Evolutionary conservation across 2,888 invertebrate species (phyloP), one percentile per base, ranked within the genome.

Genomic region (Bhutanitis thaidina): DNA sequence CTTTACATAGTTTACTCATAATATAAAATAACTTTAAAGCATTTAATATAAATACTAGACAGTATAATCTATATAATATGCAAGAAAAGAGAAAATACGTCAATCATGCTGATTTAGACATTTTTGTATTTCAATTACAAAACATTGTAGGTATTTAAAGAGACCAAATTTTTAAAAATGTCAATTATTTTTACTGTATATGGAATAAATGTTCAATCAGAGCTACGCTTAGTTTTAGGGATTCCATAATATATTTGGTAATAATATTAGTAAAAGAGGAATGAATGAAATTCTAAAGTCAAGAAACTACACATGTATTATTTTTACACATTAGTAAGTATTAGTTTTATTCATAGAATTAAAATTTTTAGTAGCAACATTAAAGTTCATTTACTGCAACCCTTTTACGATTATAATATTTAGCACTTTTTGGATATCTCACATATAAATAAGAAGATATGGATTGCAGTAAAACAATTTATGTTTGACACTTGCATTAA

Each of bases 221-320:
- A n/a, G n/a, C n/a, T n/a, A n/a, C n/a, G n/a, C n/a, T n/a, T n/a
- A n/a, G n/a, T n/a, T n/a, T n/a, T n/a, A n/a, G n/a, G n/a, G 20
- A 3, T 20, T 20, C 5, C 20, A 2, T 20, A 20, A 20, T 20
- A 2, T 20, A 2, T 20, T 20, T 20, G 10, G 12, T 34, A 34
- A 13, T 34, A 10, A 35, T 1, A 40, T 30, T 45, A 34, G 34
- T 39, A 51, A 44, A 34, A 39, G 50, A 45, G 34, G 45, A 44
- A 49, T 43, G 39, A 50, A 13, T 38, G 38, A 50, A 43, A 43
- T 39, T 37, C 38, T 49, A 43, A 27, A 43, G 12, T 45, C 36
- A 40, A 40, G 40, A 40, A 45, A 30, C 45, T 45, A 51, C 51
- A 46, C 45, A 40, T 45, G 25, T 39, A 44, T 44, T 13, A 25